Base-by-base conservation (phyloP, 2,797 vertebrate genomes). In the Micropoecilia bifurca region DNA sequence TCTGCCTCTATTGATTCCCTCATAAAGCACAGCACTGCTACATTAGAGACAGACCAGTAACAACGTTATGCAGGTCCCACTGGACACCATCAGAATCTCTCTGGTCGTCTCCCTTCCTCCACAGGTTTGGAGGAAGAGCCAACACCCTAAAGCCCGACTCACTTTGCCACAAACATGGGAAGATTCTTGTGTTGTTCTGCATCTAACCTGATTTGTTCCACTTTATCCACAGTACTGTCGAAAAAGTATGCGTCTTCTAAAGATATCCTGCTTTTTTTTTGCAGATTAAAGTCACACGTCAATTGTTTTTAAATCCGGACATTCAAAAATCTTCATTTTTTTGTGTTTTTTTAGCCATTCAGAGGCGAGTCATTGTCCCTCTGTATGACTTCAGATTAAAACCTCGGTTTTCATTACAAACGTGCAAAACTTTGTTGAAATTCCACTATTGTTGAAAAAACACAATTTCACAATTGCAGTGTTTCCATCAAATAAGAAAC, bases 1-100 rank as follows among this genome's bases (percentile, higher is more conserved):
- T 79, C 81, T 30, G 81, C 86, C 88, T 84, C 87, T 79, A 94
- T 94, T 83, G 92, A 95, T 94, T 86, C 79, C 81, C 47, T 75
- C 88, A 68, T 86, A 71, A 76, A 61, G 72, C 50, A 28, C 87
- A 46, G 84, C 86, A 78, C 87, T 84, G 90, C 92, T 90, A 78
- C 91, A 91, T 89, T 82, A 84, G 76, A 83, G 75, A 78, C 25
- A 66, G 74, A 41, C 80, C n/a, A 75, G 80, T 89, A 89, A 91
- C 91, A 73, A 71, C 88, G 77, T 90, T 82, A 85, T 55, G 82
- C 66, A 1, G 6, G 74, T 90, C 91, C 76, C 92, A 9, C 71
- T 16, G 85, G 92, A 85, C 76, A 16, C 4, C 82, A 71, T 73
- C 78, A 63, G 0, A 75, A 75, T 78, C 20, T 59, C 82, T 74